Percentiles rank a stretch among this genome's conserved stretches.
Evolutionary conservation across 2,797 vertebrate species (phyloP).

Genomic region (Geotrypetes seraphini): DNA sequence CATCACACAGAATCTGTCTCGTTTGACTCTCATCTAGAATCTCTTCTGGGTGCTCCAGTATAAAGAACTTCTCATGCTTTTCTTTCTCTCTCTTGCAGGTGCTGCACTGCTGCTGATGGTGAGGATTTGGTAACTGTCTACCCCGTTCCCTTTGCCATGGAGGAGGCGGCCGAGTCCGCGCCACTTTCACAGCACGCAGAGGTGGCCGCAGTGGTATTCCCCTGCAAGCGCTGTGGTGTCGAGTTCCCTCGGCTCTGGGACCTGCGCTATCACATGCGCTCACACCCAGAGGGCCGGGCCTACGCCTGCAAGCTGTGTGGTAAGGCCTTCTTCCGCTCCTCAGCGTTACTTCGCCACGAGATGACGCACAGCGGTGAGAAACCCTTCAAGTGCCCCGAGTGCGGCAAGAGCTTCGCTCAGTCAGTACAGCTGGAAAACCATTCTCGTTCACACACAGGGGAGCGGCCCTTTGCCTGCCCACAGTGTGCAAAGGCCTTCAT

Average conservation of each 20-base stretch:
- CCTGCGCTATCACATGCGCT: slow-evolving; percentile 65
- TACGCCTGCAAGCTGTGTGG: slow-evolving; percentile 38
- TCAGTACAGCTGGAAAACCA: slow-evolving; percentile 50
- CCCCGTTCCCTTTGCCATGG: background rate
- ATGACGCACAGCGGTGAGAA: slow-evolving; percentile 42
- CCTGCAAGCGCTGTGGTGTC: slow-evolving; percentile 62
- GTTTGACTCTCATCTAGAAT: no score
- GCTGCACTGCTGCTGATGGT: no score
- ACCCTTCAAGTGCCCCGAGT: slow-evolving; percentile 52
- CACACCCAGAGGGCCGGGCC: slow-evolving; percentile 23
- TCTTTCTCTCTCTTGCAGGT: no score
- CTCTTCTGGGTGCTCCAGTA: no score
- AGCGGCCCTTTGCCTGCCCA: slow-evolving; percentile 10
- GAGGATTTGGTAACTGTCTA: no score
- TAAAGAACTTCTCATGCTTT: no score
- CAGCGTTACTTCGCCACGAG: slow-evolving; percentile 46
- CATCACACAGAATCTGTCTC: no score
- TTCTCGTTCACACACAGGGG: slow-evolving; percentile 28
- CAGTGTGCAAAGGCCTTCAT: slow-evolving; percentile 16
- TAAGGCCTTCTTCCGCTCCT: slow-evolving; percentile 40
- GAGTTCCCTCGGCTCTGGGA: slow-evolving; percentile 72
- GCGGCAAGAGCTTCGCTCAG: slow-evolving; percentile 41
- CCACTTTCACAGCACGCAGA: background rate
- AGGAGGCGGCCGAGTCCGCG: background rate
- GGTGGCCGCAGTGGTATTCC: slow-evolving; percentile 23